Percentiles rank a stretch among this genome's conserved stretches.
Conservation (phyloP, 1,140 invertebrate species). For the Pogonomyrmex barbatus region DNA sequence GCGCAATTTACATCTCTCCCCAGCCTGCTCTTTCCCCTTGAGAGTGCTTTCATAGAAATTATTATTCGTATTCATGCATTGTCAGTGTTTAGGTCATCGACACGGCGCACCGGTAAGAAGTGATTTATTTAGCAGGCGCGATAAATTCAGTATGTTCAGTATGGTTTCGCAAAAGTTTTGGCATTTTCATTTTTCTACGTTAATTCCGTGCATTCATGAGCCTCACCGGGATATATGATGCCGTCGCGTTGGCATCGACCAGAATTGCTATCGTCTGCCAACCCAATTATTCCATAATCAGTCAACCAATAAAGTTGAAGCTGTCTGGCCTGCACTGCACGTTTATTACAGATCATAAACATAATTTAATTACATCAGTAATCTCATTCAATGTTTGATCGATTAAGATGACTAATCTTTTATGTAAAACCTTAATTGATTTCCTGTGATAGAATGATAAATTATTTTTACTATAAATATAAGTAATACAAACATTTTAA, state of each 20-base stretch:
- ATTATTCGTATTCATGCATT: conserved; percentile 35
- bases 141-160: background rate
- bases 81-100: background rate
- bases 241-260: conserved; percentile 8
- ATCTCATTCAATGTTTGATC: conserved; percentile 29
- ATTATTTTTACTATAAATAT: background rate
- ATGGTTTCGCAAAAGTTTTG: conserved; percentile 32
- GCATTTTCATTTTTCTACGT: conserved; percentile 34
- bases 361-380: conserved; percentile 53
- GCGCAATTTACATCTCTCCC: conserved; percentile 16
- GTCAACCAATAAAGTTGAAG: conserved; percentile 32
- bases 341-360: conserved; percentile 60
- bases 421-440: background rate
- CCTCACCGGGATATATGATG: conserved; percentile 6
- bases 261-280: conserved; percentile 56
- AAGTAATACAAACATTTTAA: background rate
- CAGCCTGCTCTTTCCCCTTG: background rate
- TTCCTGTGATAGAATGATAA: background rate
- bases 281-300: conserved; percentile 65
- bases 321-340: background rate
- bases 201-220: conserved; percentile 3
- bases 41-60: conserved; percentile 40
- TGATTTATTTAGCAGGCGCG: conserved; percentile 13
- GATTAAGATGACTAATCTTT: conserved; percentile 32
- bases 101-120: background rate